Conservation (phyloP, 2,888 invertebrate genomes). For the Gandaritis pyraliata region DNA sequence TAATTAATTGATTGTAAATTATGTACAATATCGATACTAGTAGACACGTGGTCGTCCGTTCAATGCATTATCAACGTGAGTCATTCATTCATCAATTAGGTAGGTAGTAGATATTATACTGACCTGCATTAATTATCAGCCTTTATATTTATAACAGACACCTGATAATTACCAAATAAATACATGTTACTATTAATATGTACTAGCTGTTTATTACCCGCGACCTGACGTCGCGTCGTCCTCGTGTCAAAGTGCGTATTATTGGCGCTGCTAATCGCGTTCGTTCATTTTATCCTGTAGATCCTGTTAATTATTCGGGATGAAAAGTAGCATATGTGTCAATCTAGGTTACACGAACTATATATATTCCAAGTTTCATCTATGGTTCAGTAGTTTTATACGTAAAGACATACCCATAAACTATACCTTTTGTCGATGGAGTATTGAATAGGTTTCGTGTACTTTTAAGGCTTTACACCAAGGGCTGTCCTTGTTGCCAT, state of each 20-base stretch:
- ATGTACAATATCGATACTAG: constrained; percentile 21
- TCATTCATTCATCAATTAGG: constrained; percentile 26
- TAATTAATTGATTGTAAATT: constrained; percentile 19
- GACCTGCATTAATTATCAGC: constrained; percentile 1
- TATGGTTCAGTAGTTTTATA: no score
- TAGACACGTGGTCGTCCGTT: constrained; percentile 38
- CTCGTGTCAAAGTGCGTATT: no score
- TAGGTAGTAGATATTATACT: not conserved
- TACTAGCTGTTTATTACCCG: no score
- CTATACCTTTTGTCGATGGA: not conserved
- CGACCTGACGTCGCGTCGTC: no score
- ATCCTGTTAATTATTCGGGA: no score
- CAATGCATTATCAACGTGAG: constrained; percentile 33
- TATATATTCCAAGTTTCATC: no score
- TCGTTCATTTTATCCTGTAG: no score
- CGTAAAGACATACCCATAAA: not conserved
- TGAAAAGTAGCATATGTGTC: no score
- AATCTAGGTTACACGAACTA: no score
- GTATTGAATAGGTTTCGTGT: not conserved
- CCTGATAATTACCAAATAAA: not conserved
- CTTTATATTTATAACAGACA: constrained; percentile 3
- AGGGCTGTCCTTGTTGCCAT: constrained; percentile 28
- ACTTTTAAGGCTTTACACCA: constrained; percentile 6
- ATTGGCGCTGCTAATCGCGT: no score
- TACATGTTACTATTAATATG: not conserved